phyloP scores from a whole-genome alignment of 1,140 invertebrate genomes.

The Brevipalpus yothersi region DNA sequence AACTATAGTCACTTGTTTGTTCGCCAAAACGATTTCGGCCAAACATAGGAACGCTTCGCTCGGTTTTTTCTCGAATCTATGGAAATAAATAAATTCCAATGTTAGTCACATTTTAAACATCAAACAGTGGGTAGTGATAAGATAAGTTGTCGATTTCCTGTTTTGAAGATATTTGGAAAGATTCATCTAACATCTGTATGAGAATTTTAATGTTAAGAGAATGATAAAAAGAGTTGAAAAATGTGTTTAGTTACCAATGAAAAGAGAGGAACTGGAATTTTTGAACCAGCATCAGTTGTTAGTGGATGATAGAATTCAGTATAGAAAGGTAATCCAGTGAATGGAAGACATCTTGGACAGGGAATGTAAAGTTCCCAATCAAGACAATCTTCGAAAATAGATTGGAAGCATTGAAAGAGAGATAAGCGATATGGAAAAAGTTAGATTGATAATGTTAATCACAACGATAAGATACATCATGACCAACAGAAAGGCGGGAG shows the following conservation, averaged over 20 bases:
- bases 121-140: not conserved
- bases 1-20: constrained; percentile 30
- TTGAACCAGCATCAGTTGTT: constrained; percentile 9
- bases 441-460: not conserved
- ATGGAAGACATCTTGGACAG: constrained; percentile 10
- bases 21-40: constrained; percentile 27
- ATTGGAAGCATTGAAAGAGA: not conserved
- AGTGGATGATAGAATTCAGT: constrained; percentile 12
- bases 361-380: not conserved
- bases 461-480: too few species aligned
- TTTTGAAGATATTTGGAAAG: too few species aligned
- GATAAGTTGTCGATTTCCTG: too few species aligned
- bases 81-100: not conserved
- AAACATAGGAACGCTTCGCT: constrained; percentile 56
- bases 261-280: constrained; percentile 11
- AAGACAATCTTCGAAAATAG: not conserved
- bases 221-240: not conserved
- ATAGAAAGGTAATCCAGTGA: constrained; percentile 3
- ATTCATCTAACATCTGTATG: not conserved
- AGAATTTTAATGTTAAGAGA: not conserved
- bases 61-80: constrained; percentile 64
- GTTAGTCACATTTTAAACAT: not conserved
- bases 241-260: not conserved
- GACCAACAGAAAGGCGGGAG: too few species aligned
- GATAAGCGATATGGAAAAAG: not conserved